phyloP scores from a whole-genome alignment of 2,888 invertebrate genomes.

The Microchrysa polita region DNA sequence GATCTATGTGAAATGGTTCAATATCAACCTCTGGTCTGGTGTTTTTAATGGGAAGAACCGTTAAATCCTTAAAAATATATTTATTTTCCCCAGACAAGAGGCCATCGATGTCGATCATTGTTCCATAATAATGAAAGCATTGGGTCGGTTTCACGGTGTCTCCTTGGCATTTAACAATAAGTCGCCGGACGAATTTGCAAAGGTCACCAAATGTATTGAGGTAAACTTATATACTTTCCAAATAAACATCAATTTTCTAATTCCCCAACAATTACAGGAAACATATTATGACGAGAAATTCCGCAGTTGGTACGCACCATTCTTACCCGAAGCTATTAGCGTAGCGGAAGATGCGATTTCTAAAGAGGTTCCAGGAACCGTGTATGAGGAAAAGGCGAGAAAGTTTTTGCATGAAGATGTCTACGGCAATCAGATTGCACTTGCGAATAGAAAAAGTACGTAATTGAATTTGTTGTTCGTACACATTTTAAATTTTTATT shows the following conservation, averaged over 20 bases:
- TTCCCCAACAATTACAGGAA: conserved; percentile 61
- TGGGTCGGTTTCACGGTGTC: conserved; percentile 71
- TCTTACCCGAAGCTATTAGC: conserved; percentile 66
- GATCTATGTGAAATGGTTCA: no score
- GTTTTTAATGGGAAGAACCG: no score
- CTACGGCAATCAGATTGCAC: conserved; percentile 64
- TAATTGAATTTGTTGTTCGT: no score
- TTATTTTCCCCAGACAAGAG: conserved; percentile 60
- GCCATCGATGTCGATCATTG: conserved; percentile 68
- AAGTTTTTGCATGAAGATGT: conserved; percentile 68
- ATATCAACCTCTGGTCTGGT: no score
- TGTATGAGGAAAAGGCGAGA: conserved; percentile 69
- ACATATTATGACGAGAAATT: conserved; percentile 68
- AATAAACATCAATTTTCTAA: not conserved
- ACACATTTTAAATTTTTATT: not conserved
- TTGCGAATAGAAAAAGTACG: conserved; percentile 57
- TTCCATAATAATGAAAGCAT: conserved; percentile 65
- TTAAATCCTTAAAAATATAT: no score
- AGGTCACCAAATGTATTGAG: conserved; percentile 61
- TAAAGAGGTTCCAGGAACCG: conserved; percentile 70
- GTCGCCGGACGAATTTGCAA: conserved; percentile 66
- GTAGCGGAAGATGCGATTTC: conserved; percentile 72
- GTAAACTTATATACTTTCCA: conserved; percentile 42
- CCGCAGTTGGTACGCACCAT: conserved; percentile 69
- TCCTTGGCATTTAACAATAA: conserved; percentile 70